These are phyloP conservation scores for Spodoptera littoralis DNA, from an alignment of 2,888 invertebrate species.

Conservation along the genomic window DNA sequence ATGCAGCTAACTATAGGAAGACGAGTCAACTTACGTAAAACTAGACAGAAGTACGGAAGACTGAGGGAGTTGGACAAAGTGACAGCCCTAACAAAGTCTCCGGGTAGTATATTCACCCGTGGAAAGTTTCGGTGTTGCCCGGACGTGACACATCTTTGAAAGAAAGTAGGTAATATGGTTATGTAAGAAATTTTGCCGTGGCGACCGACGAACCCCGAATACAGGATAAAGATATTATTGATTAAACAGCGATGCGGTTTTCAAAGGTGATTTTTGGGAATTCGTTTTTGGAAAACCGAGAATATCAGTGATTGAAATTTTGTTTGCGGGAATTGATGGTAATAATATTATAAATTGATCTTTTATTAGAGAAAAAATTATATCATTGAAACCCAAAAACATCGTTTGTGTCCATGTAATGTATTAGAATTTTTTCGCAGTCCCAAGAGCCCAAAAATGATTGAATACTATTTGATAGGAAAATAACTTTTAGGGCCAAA, in stretches of 20 bases:
- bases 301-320: no score
- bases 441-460: no score
- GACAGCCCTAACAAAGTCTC: conserved; percentile 41
- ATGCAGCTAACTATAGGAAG: no score
- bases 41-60: conserved; percentile 7
- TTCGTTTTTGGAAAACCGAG: background rate
- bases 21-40: conserved; percentile 17
- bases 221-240: conserved; percentile 45
- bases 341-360: no score
- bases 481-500: no score
- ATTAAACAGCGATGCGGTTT: conserved; percentile 30
- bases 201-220: conserved; percentile 35
- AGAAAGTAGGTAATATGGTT: conserved; percentile 50
- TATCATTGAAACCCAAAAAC: no score
- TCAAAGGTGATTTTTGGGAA: conserved; percentile 2
- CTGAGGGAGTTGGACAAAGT: conserved; percentile 18
- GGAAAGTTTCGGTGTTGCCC: conserved; percentile 48
- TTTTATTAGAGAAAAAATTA: no score
- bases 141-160: conserved; percentile 51
- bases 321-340: no score
- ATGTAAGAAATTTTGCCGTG: conserved; percentile 44
- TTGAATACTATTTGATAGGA: no score
- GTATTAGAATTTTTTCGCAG: no score
- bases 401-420: no score
- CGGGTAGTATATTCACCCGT: conserved; percentile 41